Conservation (phyloP, 2,888 invertebrate genomes). For the Aquatica leii region DNA sequence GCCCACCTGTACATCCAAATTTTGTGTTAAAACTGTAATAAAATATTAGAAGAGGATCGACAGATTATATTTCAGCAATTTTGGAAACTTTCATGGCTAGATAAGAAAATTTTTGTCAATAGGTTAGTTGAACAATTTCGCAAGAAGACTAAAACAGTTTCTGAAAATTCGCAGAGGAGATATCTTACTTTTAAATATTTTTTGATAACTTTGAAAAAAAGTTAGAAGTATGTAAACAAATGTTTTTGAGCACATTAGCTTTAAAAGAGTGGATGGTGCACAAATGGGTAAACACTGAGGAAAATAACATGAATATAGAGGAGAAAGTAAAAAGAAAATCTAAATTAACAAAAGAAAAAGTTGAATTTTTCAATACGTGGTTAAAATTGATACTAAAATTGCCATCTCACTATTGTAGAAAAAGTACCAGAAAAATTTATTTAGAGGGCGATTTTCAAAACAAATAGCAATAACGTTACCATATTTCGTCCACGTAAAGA, state of each 20-base stretch:
- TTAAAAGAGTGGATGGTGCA: not conserved
- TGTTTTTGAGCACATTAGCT: not conserved
- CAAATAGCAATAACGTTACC: not conserved
- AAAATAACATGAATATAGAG: not conserved
- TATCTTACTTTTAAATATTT: not conserved
- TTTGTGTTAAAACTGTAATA: not conserved
- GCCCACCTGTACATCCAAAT: not conserved
- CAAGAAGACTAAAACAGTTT: not conserved
- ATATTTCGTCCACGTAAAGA: not conserved
- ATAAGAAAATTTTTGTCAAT: not conserved
- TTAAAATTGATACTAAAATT: not conserved
- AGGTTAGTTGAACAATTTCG: not conserved
- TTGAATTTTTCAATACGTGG: not conserved
- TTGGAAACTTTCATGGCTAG: not conserved
- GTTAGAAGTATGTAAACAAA: not conserved
- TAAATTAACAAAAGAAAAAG: not conserved
- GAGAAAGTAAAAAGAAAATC: not conserved
- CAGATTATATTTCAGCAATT: not conserved
- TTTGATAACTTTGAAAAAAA: not conserved
- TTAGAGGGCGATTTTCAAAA: not conserved
- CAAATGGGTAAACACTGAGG: not conserved
- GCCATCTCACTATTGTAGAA: not conserved
- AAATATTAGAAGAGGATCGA: not conserved
- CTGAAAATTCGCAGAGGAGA: not conserved
- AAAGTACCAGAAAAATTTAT: not conserved